phyloP scores from a whole-genome alignment of 2,888 invertebrate genomes.

The Noctua comes region DNA sequence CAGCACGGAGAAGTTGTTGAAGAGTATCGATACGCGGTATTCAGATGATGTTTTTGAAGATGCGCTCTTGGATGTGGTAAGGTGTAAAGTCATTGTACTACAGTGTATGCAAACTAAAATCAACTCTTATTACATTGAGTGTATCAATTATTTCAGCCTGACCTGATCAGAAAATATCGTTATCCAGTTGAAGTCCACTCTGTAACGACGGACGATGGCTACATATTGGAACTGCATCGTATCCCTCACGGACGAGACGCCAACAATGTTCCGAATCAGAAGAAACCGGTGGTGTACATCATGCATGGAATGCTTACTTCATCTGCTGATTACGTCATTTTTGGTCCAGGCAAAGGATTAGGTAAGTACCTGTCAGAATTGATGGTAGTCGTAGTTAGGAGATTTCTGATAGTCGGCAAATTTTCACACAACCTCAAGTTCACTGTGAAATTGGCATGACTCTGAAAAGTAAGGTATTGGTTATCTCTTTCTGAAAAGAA shows the following conservation, averaged over 20 bases:
- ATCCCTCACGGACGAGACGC: slow-evolving; percentile 90
- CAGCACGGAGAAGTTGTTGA: slow-evolving; percentile 70
- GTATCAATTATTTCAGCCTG: slow-evolving; percentile 58
- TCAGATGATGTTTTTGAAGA: slow-evolving; percentile 82
- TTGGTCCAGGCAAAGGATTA: slow-evolving; percentile 92
- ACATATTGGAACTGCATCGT: slow-evolving; percentile 94
- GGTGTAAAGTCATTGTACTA: slow-evolving; percentile 44
- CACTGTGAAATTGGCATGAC: background rate
- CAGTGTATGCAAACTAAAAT: background rate
- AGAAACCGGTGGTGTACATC: slow-evolving; percentile 90
- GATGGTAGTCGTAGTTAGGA: background rate
- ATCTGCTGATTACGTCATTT: slow-evolving; percentile 93
- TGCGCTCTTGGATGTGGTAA: slow-evolving; percentile 82
- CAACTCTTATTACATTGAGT: background rate
- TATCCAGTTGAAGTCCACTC: slow-evolving; percentile 92
- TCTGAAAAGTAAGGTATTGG: background rate
- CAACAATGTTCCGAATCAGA: slow-evolving; percentile 79
- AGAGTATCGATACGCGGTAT: slow-evolving; percentile 64
- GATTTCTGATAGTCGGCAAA: background rate
- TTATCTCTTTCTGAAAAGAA: background rate
- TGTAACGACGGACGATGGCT: slow-evolving; percentile 94
- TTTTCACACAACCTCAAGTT: background rate
- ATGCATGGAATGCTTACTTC: slow-evolving; percentile 94
- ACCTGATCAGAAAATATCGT: slow-evolving; percentile 90
- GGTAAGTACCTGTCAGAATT: slow-evolving; percentile 81